Conservation (phyloP, 2,888 invertebrate species). For the Leptopilina syphax region DNA sequence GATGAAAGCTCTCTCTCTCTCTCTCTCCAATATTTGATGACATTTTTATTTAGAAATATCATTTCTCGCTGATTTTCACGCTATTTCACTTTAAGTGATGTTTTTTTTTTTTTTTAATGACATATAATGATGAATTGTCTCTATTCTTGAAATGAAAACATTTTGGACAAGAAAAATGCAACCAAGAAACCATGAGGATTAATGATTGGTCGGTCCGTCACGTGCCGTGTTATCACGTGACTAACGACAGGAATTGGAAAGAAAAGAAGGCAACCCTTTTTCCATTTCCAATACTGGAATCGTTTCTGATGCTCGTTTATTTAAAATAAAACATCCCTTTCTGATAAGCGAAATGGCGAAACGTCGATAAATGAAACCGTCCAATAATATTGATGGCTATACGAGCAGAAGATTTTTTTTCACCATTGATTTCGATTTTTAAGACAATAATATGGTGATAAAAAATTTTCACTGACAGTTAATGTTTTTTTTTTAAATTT, state of each 20-base stretch:
- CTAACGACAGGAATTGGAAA: constrained; percentile 61
- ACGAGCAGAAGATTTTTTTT: neutral
- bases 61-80: neutral
- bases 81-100: neutral
- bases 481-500: neutral
- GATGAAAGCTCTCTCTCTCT: neutral
- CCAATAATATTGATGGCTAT: constrained; percentile 24
- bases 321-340: constrained; percentile 51
- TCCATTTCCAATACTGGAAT: constrained; percentile 8
- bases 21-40: neutral
- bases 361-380: constrained; percentile 42
- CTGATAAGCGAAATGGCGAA: constrained; percentile 39
- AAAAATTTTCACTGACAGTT: neutral
- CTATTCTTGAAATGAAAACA: neutral
- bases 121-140: neutral
- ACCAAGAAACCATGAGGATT: constrained; percentile 58
- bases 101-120: neutral
- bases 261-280: constrained; percentile 44
- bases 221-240: constrained; percentile 64
- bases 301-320: constrained; percentile 50
- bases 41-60: neutral
- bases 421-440: constrained; percentile 13
- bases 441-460: constrained; percentile 7
- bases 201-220: constrained; percentile 68
- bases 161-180: constrained; percentile 61